A percentile compares a stretch with the other conserved stretches of the same genome.
Evolutionary conservation across 2,113 vertebrate species (phyloP).

Genomic region (Fulica atra): DNA sequence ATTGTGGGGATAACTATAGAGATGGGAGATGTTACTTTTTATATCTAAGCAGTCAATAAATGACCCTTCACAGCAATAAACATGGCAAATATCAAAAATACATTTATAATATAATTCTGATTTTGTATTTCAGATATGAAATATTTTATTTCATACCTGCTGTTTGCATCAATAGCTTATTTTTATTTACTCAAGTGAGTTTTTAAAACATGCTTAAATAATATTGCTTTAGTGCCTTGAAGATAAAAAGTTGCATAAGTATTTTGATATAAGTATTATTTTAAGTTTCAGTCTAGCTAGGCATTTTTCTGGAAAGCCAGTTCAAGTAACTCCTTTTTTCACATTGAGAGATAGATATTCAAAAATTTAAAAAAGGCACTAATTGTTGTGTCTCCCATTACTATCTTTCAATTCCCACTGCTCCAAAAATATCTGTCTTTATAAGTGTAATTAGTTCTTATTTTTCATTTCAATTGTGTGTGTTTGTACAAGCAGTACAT

Average conservation of each 20-base stretch:
- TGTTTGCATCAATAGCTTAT: background rate
- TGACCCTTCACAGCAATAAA: background rate
- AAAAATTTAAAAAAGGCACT: background rate
- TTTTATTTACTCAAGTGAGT: background rate
- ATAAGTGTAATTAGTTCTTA: conserved; percentile 17
- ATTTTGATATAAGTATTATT: background rate
- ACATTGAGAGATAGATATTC: background rate
- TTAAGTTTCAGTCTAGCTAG: background rate
- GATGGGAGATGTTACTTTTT: conserved; percentile 66
- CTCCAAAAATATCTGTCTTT: background rate
- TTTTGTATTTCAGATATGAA: background rate
- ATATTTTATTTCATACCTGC: background rate
- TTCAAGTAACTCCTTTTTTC: background rate
- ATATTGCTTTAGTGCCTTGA: background rate
- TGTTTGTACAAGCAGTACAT: conserved; percentile 39
- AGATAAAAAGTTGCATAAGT: background rate
- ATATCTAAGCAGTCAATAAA: background rate
- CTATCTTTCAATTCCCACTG: conserved; percentile 48
- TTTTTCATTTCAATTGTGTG: conserved; percentile 47
- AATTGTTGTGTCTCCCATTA: conserved; percentile 62
- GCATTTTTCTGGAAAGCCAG: background rate
- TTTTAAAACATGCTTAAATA: background rate
- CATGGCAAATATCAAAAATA: background rate
- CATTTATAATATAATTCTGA: background rate
- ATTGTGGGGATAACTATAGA: conserved; percentile 55